A percentile compares a stretch with the other conserved stretches of the same genome.
Evolutionary conservation across 2,888 invertebrate genomes (phyloP).

Genomic region (Sceliomorpha sp.): DNA sequence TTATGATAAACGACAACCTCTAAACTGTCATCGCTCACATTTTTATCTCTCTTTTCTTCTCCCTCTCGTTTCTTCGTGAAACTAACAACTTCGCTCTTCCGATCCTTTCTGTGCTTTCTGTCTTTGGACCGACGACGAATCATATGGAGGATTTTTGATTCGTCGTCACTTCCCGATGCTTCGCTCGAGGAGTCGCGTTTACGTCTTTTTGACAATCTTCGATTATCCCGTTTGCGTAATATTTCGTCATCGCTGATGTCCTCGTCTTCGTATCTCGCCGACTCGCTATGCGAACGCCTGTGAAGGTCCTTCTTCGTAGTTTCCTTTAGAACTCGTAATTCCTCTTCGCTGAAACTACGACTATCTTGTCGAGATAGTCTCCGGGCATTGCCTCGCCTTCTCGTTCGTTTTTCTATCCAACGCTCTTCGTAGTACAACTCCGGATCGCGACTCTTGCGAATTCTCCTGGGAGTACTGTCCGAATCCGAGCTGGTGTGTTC

Average conservation of each 20-base stretch:
- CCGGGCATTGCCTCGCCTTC: constrained; percentile 63
- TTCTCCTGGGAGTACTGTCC: constrained; percentile 60
- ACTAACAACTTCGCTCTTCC: constrained; percentile 29
- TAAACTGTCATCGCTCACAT: constrained; percentile 75
- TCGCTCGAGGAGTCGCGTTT: constrained; percentile 80
- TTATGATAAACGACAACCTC: constrained; percentile 73
- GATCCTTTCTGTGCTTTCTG: constrained; percentile 19
- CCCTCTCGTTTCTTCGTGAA: constrained; percentile 31
- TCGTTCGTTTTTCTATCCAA: constrained; percentile 71
- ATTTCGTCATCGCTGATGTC: constrained; percentile 56
- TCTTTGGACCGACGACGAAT: constrained; percentile 58
- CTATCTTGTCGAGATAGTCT: constrained; percentile 72
- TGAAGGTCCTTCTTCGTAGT: constrained; percentile 63
- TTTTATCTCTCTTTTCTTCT: constrained; percentile 66
- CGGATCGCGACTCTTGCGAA: constrained; percentile 60
- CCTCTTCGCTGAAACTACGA: constrained; percentile 77
- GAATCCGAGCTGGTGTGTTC: constrained; percentile 69
- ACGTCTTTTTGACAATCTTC: constrained; percentile 59
- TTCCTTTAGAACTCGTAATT: constrained; percentile 67
- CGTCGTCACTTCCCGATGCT: constrained; percentile 70
- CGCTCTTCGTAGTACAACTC: constrained; percentile 74
- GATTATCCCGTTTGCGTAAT: constrained; percentile 39
- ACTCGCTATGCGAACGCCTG: constrained; percentile 73
- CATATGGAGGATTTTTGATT: background rate
- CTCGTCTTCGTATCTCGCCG: constrained; percentile 66